phyloP scores from a whole-genome alignment of 2,797 vertebrate species.

The Chlorospingus semifuscus region DNA sequence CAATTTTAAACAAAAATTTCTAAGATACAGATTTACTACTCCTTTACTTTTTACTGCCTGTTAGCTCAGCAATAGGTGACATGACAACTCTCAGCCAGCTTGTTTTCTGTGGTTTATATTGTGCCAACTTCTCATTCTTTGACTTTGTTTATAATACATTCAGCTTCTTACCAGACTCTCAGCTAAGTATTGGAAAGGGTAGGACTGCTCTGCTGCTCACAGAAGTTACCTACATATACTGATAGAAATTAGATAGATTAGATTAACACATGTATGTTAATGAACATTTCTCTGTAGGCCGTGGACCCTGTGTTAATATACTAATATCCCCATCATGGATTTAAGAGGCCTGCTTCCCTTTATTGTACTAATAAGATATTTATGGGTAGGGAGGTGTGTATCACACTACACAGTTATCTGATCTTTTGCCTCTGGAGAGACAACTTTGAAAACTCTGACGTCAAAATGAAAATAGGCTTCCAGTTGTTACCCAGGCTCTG shows the following conservation, averaged over 20 bases:
- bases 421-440: constrained; percentile 17
- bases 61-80: not conserved
- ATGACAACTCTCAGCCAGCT: not conserved
- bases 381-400: constrained; percentile 15
- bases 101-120: not conserved
- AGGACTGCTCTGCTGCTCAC: not conserved
- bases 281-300: not conserved
- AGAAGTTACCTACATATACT: not conserved
- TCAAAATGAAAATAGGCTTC: constrained; percentile 2
- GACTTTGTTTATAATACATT: not conserved
- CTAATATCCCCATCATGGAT: not conserved
- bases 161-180: not conserved
- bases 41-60: not conserved
- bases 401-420: not conserved
- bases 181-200: not conserved
- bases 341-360: constrained; percentile 24
- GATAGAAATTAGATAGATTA: not conserved
- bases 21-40: not conserved
- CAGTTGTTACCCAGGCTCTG: not conserved
- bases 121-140: not conserved
- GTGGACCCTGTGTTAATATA: constrained; percentile 5
- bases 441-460: constrained; percentile 20
- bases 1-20: not conserved
- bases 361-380: constrained; percentile 46
- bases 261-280: not conserved